Percentiles rank a stretch among this genome's conserved stretches.
Evolutionary conservation across 2,113 vertebrate genomes (phyloP).

Genomic region (Pteropus alecto): DNA sequence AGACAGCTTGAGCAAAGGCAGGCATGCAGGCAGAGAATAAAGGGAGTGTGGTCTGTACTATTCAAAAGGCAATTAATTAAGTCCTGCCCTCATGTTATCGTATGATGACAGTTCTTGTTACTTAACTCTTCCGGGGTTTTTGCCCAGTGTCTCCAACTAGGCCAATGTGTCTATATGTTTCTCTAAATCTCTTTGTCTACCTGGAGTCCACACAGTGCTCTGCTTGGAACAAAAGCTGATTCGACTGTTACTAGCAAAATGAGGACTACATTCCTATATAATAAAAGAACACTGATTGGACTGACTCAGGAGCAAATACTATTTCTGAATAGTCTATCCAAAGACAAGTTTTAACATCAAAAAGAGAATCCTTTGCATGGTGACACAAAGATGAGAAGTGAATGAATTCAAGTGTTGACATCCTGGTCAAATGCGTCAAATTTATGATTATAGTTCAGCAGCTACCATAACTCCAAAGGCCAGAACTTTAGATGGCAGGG

Average conservation of each 20-base stretch:
- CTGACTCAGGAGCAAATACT: background rate
- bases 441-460: background rate
- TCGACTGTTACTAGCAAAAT: background rate
- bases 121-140: conserved; percentile 32
- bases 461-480: background rate
- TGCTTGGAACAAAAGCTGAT: background rate
- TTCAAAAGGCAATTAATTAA: conserved; percentile 43
- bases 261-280: background rate
- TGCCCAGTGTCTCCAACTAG: background rate
- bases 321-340: background rate
- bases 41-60: background rate
- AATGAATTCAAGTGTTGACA: background rate
- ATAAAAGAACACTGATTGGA: background rate
- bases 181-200: background rate
- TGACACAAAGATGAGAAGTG: background rate
- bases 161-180: background rate
- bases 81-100: background rate
- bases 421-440: background rate
- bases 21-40: background rate
- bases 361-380: background rate
- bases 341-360: background rate
- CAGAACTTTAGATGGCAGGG: background rate
- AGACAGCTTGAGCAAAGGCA: background rate
- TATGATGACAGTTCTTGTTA: conserved; percentile 4
- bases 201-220: background rate